Evolutionary conservation across 2,113 vertebrate species (phyloP).

Genomic region (Pteronura brasiliensis): DNA sequence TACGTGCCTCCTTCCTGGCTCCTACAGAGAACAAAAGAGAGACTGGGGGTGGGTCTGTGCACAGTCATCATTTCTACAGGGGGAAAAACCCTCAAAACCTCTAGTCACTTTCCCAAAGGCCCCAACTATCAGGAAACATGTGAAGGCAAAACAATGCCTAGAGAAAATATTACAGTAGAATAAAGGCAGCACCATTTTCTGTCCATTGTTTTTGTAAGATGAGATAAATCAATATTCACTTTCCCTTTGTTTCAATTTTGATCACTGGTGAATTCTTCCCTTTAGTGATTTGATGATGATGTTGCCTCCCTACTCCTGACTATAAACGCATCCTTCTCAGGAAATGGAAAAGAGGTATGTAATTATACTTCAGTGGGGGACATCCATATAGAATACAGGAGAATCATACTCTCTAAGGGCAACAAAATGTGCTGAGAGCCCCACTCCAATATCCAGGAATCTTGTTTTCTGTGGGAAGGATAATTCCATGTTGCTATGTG

Average conservation of each 20-base stretch:
- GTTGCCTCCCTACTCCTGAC: background rate
- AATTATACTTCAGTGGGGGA: background rate
- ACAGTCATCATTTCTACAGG: background rate
- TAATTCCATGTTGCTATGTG: background rate
- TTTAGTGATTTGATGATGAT: background rate
- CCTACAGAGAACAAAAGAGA: conserved; percentile 25
- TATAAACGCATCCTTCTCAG: background rate
- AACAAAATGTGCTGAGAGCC: background rate
- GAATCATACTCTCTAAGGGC: background rate
- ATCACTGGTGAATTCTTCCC: background rate
- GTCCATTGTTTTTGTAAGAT: background rate
- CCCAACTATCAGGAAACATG: background rate
- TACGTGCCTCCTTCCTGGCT: background rate
- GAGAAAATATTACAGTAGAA: background rate
- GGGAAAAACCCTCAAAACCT: background rate
- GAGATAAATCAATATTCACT: background rate
- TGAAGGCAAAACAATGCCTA: background rate
- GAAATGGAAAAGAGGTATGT: background rate
- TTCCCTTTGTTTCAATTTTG: background rate
- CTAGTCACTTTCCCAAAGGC: background rate
- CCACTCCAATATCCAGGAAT: background rate
- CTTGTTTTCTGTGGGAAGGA: background rate
- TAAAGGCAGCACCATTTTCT: background rate
- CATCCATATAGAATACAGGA: background rate
- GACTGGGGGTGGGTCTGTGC: background rate